Conservation (phyloP, 2,113 vertebrate genomes). For the Pionites leucogaster region DNA sequence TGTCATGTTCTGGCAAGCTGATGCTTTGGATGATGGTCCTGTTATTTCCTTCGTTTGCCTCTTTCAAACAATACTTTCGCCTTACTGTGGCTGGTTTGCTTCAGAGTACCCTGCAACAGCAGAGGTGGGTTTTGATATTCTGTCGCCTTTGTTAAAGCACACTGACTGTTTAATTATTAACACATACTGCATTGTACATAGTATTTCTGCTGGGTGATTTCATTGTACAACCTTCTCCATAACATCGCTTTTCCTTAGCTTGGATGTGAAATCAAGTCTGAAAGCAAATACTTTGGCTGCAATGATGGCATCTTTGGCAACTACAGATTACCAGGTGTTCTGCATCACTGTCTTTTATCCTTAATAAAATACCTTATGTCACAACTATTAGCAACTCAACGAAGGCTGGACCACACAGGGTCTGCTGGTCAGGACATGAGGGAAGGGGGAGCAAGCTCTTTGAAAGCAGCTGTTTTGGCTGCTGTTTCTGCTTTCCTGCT, state of each 20-base stretch:
- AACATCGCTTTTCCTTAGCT: not conserved
- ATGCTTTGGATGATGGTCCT: not conserved
- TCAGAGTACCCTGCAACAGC: not conserved
- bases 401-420: conserved; percentile 24
- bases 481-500: not conserved
- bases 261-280: not conserved
- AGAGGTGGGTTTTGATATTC: not conserved
- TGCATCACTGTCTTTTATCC: conserved; percentile 39
- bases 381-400: not conserved
- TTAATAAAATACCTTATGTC: conserved; percentile 23
- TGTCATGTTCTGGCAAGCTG: not conserved
- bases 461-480: conserved; percentile 6
- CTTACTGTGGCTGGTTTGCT: not conserved
- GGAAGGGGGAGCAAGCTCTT: not conserved
- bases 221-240: not conserved
- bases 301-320: conserved; percentile 25
- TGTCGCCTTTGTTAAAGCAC: not conserved
- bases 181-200: not conserved
- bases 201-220: not conserved
- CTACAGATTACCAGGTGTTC: conserved; percentile 41
- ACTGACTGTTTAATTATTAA: not conserved
- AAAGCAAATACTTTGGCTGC: conserved; percentile 35
- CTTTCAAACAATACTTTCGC: not conserved
- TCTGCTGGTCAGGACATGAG: not conserved
- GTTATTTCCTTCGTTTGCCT: not conserved